phyloP scores from a whole-genome alignment of 2,797 vertebrate genomes.

The Remorina albescens region DNA sequence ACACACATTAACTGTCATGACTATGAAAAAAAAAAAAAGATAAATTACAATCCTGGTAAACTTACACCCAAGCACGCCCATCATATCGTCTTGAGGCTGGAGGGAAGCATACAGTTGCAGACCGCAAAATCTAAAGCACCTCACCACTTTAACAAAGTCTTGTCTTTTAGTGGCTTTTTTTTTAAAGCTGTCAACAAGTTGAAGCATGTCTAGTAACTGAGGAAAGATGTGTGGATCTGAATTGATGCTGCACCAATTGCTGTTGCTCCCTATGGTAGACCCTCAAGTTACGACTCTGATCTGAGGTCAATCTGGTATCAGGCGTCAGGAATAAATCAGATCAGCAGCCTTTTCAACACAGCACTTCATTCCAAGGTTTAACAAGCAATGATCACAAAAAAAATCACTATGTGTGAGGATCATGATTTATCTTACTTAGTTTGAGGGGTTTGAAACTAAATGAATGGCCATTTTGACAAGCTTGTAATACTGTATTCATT shows the following conservation, averaged over 20 bases:
- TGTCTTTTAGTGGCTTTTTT: slow-evolving; percentile 34
- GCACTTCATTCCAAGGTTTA: slow-evolving; percentile 12
- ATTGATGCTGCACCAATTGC: slow-evolving; percentile 11
- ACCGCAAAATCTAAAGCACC: slow-evolving; percentile 33
- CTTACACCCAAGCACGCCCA: not conserved
- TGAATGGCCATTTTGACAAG: not conserved
- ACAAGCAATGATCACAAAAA: slow-evolving; percentile 3
- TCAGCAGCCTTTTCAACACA: not conserved
- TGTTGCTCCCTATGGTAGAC: not conserved
- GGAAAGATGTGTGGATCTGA: slow-evolving; percentile 16
- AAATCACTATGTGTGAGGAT: not conserved
- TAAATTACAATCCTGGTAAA: slow-evolving; percentile 11
- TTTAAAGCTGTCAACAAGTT: slow-evolving; percentile 43
- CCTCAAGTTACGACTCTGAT: not conserved
- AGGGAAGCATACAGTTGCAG: slow-evolving; percentile 16
- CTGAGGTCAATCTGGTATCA: slow-evolving; percentile 4
- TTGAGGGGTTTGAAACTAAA: slow-evolving; percentile 15
- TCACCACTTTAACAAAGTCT: not conserved
- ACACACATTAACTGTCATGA: slow-evolving; percentile 24
- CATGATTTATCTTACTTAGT: not conserved
- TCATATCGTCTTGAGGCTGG: slow-evolving; percentile 10
- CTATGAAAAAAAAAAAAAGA: not conserved
- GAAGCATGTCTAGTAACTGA: slow-evolving; percentile 58
- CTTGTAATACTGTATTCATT: not conserved
- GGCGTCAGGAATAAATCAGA: slow-evolving; percentile 24